These are phyloP conservation scores for Bothrops jararaca DNA, from an alignment of 2,113 vertebrate genomes.

Conservation along the genomic window DNA sequence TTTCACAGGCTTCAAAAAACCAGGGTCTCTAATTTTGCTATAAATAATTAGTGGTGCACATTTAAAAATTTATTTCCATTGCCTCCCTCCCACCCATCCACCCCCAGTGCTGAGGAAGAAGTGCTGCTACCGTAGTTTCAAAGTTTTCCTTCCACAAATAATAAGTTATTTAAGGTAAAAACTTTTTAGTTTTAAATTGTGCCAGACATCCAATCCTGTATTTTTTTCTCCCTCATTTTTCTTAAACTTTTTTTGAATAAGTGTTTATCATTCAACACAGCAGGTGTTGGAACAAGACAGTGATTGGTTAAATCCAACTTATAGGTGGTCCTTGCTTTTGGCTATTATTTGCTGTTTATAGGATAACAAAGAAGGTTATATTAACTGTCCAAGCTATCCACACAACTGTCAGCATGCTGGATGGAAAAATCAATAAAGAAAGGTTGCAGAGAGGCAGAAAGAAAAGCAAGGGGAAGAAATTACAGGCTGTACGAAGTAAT, in stretches of 20 bases:
- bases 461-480: neutral
- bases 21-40: conserved; percentile 4
- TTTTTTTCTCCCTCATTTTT: neutral
- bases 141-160: conserved; percentile 39
- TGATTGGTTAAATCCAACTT: neutral
- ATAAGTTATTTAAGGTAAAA: conserved; percentile 47
- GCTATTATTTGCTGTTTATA: neutral
- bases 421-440: neutral
- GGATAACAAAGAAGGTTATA: neutral
- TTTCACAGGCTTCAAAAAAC: conserved; percentile 26
- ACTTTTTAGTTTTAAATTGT: conserved; percentile 17
- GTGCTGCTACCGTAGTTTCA: conserved; percentile 40
- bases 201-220: neutral
- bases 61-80: neutral
- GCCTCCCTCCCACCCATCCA: neutral
- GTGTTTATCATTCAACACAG: neutral
- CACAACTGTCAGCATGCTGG: neutral
- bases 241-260: neutral
- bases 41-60: conserved; percentile 34
- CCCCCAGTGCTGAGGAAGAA: conserved; percentile 5
- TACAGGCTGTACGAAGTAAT: neutral
- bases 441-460: neutral
- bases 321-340: neutral
- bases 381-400: neutral
- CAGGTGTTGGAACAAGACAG: neutral